These are phyloP conservation scores for Ctenosaura bakeri DNA, from an alignment of 2,797 vertebrate genomes.

Conservation along the genomic window DNA sequence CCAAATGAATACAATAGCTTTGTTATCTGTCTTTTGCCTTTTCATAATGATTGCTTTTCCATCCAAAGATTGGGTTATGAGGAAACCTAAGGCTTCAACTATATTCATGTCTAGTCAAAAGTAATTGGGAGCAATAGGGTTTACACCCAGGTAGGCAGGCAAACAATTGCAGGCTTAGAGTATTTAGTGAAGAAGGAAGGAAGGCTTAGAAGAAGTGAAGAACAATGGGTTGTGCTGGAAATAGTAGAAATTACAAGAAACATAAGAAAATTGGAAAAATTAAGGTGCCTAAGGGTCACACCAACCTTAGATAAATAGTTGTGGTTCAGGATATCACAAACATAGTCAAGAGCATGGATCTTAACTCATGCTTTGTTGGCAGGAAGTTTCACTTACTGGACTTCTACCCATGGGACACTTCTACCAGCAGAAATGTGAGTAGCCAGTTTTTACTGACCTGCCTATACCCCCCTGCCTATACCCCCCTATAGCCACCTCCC, in stretches of 20 bases:
- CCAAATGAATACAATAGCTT: constrained; percentile 25
- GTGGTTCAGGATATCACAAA: not conserved
- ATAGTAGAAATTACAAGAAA: not conserved
- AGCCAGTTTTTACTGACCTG: not conserved
- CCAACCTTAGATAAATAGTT: not conserved
- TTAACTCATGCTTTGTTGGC: not conserved
- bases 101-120: not conserved
- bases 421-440: not conserved
- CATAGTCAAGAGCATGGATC: too few relatives aligned
- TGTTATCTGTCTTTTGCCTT: constrained; percentile 35
- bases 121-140: not conserved
- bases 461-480: too few relatives aligned
- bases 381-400: not conserved
- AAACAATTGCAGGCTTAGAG: not conserved
- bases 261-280: too few relatives aligned
- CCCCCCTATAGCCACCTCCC: too few relatives aligned
- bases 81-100: not conserved
- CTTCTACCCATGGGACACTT: not conserved
- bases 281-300: not conserved
- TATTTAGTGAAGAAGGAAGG: not conserved
- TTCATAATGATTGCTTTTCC: constrained; percentile 17
- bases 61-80: constrained; percentile 1
- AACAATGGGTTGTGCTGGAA: not conserved
- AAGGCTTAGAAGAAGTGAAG: not conserved
- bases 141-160: not conserved